These are phyloP conservation scores for Psittacula echo DNA, from an alignment of 2,797 vertebrate genomes.

Conservation along the genomic window DNA sequence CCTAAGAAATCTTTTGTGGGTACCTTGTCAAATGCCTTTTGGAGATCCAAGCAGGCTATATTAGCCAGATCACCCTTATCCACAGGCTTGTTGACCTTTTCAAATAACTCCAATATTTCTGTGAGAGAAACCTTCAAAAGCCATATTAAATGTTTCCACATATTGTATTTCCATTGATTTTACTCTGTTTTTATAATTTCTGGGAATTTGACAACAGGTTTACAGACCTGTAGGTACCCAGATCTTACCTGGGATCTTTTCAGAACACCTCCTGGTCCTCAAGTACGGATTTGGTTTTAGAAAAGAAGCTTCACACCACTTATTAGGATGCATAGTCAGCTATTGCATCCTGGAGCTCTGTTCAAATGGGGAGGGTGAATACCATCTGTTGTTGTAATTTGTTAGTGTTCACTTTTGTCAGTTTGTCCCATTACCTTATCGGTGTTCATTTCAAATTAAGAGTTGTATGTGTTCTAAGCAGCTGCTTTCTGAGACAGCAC, in stretches of 20 bases:
- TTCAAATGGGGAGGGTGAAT: neutral
- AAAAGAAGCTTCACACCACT: neutral
- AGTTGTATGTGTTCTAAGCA: constrained; percentile 28
- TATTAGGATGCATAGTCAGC: neutral
- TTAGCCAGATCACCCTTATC: constrained; percentile 49
- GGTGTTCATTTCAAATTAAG: constrained; percentile 51
- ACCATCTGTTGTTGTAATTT: constrained; percentile 49
- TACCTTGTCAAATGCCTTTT: constrained; percentile 10
- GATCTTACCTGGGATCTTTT: neutral
- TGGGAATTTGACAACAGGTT: neutral
- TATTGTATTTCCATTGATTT: neutral
- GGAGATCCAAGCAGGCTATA: neutral
- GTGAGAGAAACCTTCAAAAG: neutral
- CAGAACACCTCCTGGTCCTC: neutral
- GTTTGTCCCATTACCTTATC: constrained; percentile 23
- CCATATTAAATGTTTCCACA: neutral
- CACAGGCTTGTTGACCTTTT: constrained; percentile 48
- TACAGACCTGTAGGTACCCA: neutral
- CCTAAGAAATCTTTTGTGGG: constrained; percentile 22
- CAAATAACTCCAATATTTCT: neutral
- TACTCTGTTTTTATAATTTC: neutral
- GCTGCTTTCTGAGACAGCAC: neutral
- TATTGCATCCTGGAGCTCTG: neutral
- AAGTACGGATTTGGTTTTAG: neutral
- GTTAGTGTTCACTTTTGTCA: constrained; percentile 22